Evolutionary conservation across 2,888 invertebrate species (phyloP).

Genomic region (Drosophila eohydei): DNA sequence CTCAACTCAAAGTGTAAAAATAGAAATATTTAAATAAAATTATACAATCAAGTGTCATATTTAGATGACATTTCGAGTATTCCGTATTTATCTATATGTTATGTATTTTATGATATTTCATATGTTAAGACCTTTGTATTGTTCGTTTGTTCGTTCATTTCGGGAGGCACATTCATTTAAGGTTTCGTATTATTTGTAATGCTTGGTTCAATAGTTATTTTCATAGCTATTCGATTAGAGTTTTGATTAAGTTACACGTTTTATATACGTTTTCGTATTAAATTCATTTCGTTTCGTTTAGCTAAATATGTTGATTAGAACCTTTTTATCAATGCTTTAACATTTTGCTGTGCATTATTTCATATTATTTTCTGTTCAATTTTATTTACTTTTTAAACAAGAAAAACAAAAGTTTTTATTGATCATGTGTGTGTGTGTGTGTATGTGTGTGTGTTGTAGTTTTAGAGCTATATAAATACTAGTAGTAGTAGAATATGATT

Average conservation of each 20-base stretch:
- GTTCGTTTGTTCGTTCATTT: conserved; percentile 48
- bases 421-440: conserved; percentile 13
- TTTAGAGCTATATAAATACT: conserved; percentile 50
- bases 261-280: conserved; percentile 28
- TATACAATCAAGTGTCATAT: conserved; percentile 4
- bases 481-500: conserved; percentile 44
- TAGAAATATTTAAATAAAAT: conserved; percentile 10
- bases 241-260: conserved; percentile 37
- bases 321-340: conserved; percentile 29
- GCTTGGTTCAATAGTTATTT: conserved; percentile 38
- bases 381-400: background rate
- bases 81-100: background rate
- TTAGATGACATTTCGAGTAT: conserved; percentile 12
- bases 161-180: conserved; percentile 60
- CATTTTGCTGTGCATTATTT: conserved; percentile 36
- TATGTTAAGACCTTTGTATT: conserved; percentile 48
- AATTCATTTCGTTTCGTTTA: conserved; percentile 30
- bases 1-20: conserved; percentile 26
- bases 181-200: conserved; percentile 46
- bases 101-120: conserved; percentile 15
- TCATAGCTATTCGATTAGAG: conserved; percentile 28
- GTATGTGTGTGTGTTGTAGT: conserved; percentile 15
- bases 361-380: conserved; percentile 3
- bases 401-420: conserved; percentile 13
- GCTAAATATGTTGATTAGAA: conserved; percentile 11